A percentile compares a stretch with the other conserved stretches of the same genome.
Evolutionary conservation across 2,797 vertebrate genomes (phyloP).

Genomic region (Stomatorhinus walkeri): DNA sequence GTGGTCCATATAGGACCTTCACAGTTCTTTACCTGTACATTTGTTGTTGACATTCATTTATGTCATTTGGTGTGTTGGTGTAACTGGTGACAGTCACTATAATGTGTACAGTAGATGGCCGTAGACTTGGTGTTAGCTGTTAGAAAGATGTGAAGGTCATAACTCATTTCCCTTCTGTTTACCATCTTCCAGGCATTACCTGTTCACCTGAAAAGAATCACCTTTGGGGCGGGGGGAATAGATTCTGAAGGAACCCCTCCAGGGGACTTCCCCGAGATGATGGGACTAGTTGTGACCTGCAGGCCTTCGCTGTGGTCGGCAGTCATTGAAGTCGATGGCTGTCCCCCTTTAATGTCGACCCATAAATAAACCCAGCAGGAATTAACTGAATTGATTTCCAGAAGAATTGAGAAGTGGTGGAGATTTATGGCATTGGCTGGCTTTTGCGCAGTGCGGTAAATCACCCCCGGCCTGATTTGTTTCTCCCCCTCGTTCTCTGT

Average conservation of each 20-base stretch:
- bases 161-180: not conserved
- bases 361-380: constrained; percentile 55
- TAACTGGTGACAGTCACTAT: not conserved
- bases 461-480: constrained; percentile 44
- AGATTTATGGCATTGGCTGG: constrained; percentile 51
- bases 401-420: constrained; percentile 40
- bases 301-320: constrained; percentile 10
- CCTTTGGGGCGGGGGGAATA: not conserved
- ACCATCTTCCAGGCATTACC: not conserved
- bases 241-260: not conserved
- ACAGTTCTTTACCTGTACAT: not conserved
- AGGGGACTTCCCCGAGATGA: not conserved
- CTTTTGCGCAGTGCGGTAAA: constrained; percentile 41
- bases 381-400: constrained; percentile 55
- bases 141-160: not conserved
- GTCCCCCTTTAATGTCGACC: constrained; percentile 40
- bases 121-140: not conserved
- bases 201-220: not conserved
- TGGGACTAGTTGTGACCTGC: constrained; percentile 28
- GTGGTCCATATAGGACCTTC: not conserved
- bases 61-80: not conserved
- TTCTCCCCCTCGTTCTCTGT: constrained; percentile 38
- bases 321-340: constrained; percentile 44
- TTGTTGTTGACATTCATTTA: not conserved
- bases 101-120: not conserved